phyloP scores from a whole-genome alignment of 1,140 invertebrate species.

The Atta texana region DNA sequence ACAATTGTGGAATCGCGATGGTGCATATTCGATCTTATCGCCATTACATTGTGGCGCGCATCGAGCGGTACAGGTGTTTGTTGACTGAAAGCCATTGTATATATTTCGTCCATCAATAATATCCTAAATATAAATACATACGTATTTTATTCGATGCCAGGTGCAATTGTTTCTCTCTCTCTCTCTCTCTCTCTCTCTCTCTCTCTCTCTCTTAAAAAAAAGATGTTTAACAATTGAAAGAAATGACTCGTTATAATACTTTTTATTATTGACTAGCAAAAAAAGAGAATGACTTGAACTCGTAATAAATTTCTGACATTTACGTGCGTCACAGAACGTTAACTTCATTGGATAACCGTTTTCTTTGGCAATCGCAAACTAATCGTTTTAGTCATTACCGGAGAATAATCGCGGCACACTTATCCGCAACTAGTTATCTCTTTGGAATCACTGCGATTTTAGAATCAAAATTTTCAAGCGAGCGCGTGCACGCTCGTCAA shows the following conservation, averaged over 20 bases:
- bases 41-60: constrained; percentile 46
- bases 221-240: neutral
- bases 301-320: constrained; percentile 6
- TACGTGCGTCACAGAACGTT: constrained; percentile 56
- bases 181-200: too few relatives aligned
- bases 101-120: constrained; percentile 41
- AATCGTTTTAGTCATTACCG: constrained; percentile 58
- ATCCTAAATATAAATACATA: constrained; percentile 35
- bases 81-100: constrained; percentile 33
- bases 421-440: constrained; percentile 53
- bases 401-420: constrained; percentile 25
- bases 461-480: constrained; percentile 52
- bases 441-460: constrained; percentile 35
- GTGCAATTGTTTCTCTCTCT: neutral
- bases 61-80: constrained; percentile 65
- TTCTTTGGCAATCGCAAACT: constrained; percentile 61
- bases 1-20: constrained; percentile 55
- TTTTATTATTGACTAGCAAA: neutral
- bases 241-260: constrained; percentile 1
- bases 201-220: neutral
- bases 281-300: neutral
- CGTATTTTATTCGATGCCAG: neutral
- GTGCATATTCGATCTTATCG: constrained; percentile 67
- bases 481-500: neutral
- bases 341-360: constrained; percentile 54